phyloP scores from a whole-genome alignment of 2,113 vertebrate species.

The Nothobranchius furzeri region DNA sequence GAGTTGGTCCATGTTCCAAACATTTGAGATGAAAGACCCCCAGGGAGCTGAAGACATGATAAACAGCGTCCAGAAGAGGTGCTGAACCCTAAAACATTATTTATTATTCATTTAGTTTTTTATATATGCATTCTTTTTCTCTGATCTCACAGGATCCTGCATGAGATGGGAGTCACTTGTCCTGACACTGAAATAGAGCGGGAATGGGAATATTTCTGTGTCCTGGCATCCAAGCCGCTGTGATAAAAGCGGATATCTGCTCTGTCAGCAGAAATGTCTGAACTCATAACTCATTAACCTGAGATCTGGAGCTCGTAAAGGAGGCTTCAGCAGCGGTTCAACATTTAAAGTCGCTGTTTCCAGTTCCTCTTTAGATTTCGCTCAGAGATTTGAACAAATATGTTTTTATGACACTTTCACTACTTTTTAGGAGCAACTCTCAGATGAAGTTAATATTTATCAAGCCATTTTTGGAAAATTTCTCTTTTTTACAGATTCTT shows the following conservation, averaged over 20 bases:
- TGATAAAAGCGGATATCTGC: constrained; percentile 10
- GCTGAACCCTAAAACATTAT: constrained; percentile 1
- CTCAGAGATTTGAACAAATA: no score
- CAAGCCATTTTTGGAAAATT: no score
- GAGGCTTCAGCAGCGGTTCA: no score
- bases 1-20: constrained; percentile 79
- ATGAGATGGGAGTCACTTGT: constrained; percentile 72
- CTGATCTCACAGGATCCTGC: constrained; percentile 60
- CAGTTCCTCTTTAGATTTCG: no score
- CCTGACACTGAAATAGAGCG: constrained; percentile 60
- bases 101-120: not conserved
- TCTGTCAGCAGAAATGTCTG: no score
- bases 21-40: constrained; percentile 63
- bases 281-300: not conserved
- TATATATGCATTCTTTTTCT: not conserved
- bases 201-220: constrained; percentile 62
- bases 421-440: no score
- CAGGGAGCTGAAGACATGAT: constrained; percentile 73
- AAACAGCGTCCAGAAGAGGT: constrained; percentile 75
- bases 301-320: no score
- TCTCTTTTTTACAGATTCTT: not conserved
- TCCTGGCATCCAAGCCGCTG: constrained; percentile 72
- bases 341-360: no score
- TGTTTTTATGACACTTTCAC: no score
- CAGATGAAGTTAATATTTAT: no score